Percentiles rank a stretch among this genome's conserved stretches.
These are phyloP conservation scores for Scelioninae gen. 2 DNA, from an alignment of 2,888 invertebrate species.

Conservation along the genomic window DNA sequence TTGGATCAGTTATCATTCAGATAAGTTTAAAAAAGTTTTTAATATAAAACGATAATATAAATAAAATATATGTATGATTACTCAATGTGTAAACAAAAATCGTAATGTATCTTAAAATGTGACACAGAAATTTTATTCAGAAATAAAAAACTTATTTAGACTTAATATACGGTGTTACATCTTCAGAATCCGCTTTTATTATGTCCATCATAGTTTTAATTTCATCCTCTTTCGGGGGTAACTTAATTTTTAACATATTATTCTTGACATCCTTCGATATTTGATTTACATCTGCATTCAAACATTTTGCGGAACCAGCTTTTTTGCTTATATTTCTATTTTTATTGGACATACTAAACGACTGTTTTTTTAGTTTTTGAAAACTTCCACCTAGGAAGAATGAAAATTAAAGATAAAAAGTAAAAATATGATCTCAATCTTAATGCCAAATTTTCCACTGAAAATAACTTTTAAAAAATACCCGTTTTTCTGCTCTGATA, in stretches of 20 bases:
- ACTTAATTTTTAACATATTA: constrained; percentile 59
- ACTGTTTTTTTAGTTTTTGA: constrained; percentile 45
- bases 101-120: no score
- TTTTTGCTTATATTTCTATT: constrained; percentile 33
- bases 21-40: no score
- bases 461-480: constrained; percentile 34
- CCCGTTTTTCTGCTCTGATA: constrained; percentile 63
- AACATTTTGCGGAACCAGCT: constrained; percentile 14
- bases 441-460: no score
- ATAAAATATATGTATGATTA: no score
- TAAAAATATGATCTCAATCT: neutral
- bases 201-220: constrained; percentile 73
- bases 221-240: constrained; percentile 70
- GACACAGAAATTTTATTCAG: no score
- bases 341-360: constrained; percentile 21
- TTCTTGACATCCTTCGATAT: no score
- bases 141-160: no score
- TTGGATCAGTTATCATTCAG: no score
- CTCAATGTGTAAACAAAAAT: no score
- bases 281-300: no score
- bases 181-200: constrained; percentile 67
- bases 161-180: no score
- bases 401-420: constrained; percentile 7
- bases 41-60: no score
- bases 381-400: constrained; percentile 49